Evolutionary conservation across 2,113 vertebrate genomes (phyloP).

Genomic region (Himantopus leucocephalus): DNA sequence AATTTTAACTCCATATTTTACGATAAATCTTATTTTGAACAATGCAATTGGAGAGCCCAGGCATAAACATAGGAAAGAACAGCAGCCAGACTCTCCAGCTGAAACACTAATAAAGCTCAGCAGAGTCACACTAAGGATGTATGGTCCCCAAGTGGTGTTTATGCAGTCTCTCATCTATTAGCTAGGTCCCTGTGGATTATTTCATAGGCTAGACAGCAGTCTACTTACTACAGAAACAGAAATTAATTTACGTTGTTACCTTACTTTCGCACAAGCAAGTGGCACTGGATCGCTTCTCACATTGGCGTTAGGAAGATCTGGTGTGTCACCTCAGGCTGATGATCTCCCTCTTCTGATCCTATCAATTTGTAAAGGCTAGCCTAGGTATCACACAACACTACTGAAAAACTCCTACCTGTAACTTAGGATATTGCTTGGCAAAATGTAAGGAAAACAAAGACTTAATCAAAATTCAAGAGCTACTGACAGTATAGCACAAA

Average conservation of each 20-base stretch:
- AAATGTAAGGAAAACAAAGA: background rate
- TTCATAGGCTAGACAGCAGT: background rate
- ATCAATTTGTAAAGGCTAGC: background rate
- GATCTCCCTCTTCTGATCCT: background rate
- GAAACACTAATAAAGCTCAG: background rate
- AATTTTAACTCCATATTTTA: background rate
- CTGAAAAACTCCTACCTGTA: background rate
- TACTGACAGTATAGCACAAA: background rate
- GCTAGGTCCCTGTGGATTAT: background rate
- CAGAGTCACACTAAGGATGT: background rate
- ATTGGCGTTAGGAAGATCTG: background rate
- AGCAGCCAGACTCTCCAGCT: background rate
- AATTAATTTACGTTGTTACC: background rate
- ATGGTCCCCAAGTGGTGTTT: background rate
- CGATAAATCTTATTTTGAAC: background rate
- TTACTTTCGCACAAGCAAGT: background rate
- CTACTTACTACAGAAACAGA: background rate
- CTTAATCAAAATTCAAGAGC: background rate
- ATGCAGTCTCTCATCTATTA: background rate
- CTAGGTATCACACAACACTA: background rate
- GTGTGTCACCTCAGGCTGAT: fast-evolving
- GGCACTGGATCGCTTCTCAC: background rate
- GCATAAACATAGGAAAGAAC: background rate
- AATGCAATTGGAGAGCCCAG: background rate
- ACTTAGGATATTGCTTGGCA: background rate